These are phyloP conservation scores for Euleptes europaea DNA, from an alignment of 2,113 vertebrate genomes.

Conservation along the genomic window DNA sequence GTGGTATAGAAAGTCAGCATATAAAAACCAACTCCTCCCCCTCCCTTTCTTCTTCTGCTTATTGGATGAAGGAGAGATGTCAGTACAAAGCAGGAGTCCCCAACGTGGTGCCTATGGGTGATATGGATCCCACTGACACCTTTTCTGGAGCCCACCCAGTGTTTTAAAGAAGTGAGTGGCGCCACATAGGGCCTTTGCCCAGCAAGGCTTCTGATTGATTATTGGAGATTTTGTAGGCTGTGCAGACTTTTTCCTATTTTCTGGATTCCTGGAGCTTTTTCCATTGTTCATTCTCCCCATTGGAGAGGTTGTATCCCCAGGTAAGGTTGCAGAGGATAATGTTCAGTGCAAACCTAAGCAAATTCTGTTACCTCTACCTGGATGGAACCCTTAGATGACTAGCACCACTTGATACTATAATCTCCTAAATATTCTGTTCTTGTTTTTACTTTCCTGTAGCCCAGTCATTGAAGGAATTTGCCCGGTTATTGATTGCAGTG, in stretches of 20 bases:
- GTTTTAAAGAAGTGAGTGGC: too few relatives aligned
- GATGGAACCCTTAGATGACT: neutral
- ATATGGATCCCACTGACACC: too few relatives aligned
- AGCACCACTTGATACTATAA: neutral
- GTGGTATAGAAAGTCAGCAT: too few relatives aligned
- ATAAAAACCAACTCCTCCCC: too few relatives aligned
- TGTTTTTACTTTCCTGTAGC: slow-evolving; percentile 76
- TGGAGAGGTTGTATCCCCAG: neutral
- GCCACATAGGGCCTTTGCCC: too few relatives aligned
- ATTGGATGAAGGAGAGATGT: neutral
- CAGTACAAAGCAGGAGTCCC: neutral
- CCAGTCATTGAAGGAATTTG: slow-evolving; percentile 96
- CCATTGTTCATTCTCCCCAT: neutral
- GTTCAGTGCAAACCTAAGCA: neutral
- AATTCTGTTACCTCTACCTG: neutral
- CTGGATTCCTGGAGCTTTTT: neutral
- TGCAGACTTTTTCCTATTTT: neutral
- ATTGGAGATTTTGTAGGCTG: too few relatives aligned
- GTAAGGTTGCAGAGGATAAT: neutral
- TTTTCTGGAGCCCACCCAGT: too few relatives aligned
- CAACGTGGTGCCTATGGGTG: too few relatives aligned
- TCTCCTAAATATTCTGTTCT: neutral
- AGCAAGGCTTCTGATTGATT: too few relatives aligned
- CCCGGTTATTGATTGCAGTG: slow-evolving; percentile 90
- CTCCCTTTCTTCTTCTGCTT: too few relatives aligned